Conservation (phyloP, 2,113 vertebrate species). For the Python bivittatus region DNA sequence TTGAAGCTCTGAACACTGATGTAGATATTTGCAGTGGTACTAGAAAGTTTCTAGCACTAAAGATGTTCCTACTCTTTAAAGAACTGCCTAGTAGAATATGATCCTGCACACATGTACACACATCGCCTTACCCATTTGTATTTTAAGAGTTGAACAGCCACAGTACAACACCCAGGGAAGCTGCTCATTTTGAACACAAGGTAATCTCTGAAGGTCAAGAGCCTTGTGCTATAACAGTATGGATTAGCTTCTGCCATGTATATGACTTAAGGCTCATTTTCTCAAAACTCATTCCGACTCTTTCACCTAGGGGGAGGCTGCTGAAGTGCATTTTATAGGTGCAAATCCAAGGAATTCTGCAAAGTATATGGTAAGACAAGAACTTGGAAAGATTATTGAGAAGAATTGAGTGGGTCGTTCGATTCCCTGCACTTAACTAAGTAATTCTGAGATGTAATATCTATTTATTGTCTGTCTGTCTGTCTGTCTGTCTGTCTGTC, state of each 20-base stretch:
- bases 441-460: not conserved
- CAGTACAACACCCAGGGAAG: not conserved
- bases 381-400: not conserved
- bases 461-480: too few species aligned
- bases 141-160: not conserved
- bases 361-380: conserved; percentile 75
- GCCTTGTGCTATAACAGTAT: not conserved
- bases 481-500: too few species aligned
- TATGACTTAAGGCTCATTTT: not conserved
- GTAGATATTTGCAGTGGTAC: not conserved
- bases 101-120: not conserved
- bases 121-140: not conserved
- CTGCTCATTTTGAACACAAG: not conserved
- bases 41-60: not conserved
- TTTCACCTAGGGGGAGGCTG: conserved; percentile 82
- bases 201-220: not conserved
- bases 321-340: conserved; percentile 84
- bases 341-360: conserved; percentile 92
- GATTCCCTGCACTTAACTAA: too few species aligned
- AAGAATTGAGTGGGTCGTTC: not conserved
- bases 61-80: not conserved
- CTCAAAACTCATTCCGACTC: conserved; percentile 28
- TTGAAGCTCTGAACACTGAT: not conserved
- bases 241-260: not conserved
- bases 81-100: not conserved